Percentiles rank a stretch among this genome's conserved stretches.
Evolutionary conservation across 2,888 invertebrate genomes (phyloP).

Genomic region (Yponomeuta evonymella): DNA sequence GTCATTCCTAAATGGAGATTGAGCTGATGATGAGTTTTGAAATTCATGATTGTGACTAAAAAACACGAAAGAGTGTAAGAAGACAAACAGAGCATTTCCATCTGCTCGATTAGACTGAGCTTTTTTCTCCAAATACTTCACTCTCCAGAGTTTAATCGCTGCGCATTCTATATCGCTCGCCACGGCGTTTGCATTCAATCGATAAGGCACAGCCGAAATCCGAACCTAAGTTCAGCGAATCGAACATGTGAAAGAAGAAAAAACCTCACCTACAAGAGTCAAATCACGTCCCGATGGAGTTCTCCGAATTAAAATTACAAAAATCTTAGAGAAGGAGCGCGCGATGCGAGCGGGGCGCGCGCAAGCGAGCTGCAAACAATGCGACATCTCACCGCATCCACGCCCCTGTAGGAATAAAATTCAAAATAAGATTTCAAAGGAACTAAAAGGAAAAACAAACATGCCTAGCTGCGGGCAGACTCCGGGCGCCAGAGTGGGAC

Average conservation of each 20-base stretch:
- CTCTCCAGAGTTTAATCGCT: not conserved
- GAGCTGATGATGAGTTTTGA: not conserved
- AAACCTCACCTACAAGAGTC: constrained; percentile 58
- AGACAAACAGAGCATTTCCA: not conserved
- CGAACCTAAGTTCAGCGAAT: constrained; percentile 26
- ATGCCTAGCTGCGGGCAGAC: constrained; percentile 43
- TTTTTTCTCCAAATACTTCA: not conserved
- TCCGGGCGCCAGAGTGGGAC: constrained; percentile 62
- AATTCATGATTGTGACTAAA: not conserved
- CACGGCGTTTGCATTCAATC: constrained; percentile 34
- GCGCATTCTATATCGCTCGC: constrained; percentile 26
- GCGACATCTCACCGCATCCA: constrained; percentile 75
- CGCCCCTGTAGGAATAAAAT: constrained; percentile 75
- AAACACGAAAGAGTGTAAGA: not conserved
- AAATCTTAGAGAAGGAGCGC: constrained; percentile 55
- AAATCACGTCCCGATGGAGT: constrained; percentile 71
- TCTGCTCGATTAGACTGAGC: not conserved
- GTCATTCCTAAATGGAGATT: not conserved
- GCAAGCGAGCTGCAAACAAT: constrained; percentile 72
- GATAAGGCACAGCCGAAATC: constrained; percentile 38
- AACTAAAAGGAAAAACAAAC: constrained; percentile 72
- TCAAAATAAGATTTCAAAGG: constrained; percentile 75
- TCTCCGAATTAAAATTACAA: constrained; percentile 75
- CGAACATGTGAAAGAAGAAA: constrained; percentile 65
- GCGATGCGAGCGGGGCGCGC: constrained; percentile 37